A percentile compares a stretch with the other conserved stretches of the same genome.
Evolutionary conservation across 2,888 invertebrate genomes (phyloP).

Genomic region (Calliopum simillimum): DNA sequence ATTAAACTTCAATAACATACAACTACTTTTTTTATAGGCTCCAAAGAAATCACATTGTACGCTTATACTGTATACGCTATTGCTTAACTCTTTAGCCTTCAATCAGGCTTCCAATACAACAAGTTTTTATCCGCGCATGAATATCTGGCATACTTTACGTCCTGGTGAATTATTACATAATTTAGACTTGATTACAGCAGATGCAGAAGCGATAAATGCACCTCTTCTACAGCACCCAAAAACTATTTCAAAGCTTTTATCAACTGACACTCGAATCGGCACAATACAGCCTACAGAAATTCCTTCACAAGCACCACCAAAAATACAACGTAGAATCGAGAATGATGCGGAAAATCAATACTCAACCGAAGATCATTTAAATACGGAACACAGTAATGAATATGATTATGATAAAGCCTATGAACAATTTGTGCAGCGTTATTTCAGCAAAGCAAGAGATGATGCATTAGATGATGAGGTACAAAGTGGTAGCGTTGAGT

Average conservation of each 20-base stretch:
- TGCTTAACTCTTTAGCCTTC: not conserved
- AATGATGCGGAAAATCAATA: constrained; percentile 38
- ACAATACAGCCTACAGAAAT: not conserved
- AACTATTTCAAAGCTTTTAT: not conserved
- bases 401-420: constrained; percentile 61
- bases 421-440: constrained; percentile 60
- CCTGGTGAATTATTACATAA: constrained; percentile 44
- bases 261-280: constrained; percentile 10
- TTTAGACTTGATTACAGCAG: constrained; percentile 42
- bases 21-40: not conserved
- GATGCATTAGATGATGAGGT: constrained; percentile 37
- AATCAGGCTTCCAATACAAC: not conserved
- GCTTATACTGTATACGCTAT: not conserved
- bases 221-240: not conserved
- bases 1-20: not conserved
- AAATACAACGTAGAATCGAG: constrained; percentile 35
- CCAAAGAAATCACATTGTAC: not conserved
- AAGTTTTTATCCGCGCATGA: not conserved
- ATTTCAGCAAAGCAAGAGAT: constrained; percentile 69
- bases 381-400: constrained; percentile 40
- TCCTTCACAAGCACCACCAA: not conserved
- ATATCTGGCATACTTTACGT: constrained; percentile 34
- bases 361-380: constrained; percentile 40
- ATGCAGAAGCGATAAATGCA: constrained; percentile 32
- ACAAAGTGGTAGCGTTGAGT: constrained; percentile 33